phyloP scores from a whole-genome alignment of 1,140 invertebrate species.

The Drosophila sp. region DNA sequence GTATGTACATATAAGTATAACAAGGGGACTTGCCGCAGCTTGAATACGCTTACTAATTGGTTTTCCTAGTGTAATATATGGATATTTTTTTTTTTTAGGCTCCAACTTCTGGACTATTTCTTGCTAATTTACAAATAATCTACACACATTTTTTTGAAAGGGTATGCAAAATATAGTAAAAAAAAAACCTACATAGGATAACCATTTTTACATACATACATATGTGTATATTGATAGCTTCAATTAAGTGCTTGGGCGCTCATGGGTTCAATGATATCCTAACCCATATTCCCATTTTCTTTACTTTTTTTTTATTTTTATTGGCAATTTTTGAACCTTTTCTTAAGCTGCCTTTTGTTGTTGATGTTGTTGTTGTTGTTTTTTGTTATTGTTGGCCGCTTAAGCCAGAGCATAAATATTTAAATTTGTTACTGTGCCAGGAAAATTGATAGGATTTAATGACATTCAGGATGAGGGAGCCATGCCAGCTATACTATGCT shows the following conservation, averaged over 20 bases:
- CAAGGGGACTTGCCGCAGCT: no score
- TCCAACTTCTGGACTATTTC: no score
- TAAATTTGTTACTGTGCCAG: slow-evolving; percentile 67
- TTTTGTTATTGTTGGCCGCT: slow-evolving; percentile 45
- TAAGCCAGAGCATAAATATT: slow-evolving; percentile 74
- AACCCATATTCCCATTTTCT: slow-evolving; percentile 5
- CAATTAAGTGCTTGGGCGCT: slow-evolving; percentile 77
- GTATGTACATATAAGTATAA: no score
- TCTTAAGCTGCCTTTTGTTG: slow-evolving; percentile 26
- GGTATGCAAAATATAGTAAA: no score
- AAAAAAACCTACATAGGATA: background rate
- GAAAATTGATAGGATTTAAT: slow-evolving; percentile 80
- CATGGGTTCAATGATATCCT: slow-evolving; percentile 58
- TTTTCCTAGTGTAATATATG: no score
- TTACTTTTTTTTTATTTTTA: slow-evolving; percentile 48
- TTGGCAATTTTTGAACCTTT: slow-evolving; percentile 68
- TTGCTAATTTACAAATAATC: no score
- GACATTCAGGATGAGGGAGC: slow-evolving; percentile 61
- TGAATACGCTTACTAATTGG: no score
- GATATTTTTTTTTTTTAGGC: no score
- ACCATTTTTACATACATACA: slow-evolving; percentile 18
- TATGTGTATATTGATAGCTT: slow-evolving; percentile 63
- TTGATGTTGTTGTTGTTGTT: slow-evolving; percentile 16
- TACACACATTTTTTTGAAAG: no score
- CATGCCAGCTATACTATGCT: slow-evolving; percentile 26